These are phyloP conservation scores for Lanistes nyassanus DNA, from an alignment of 1,140 invertebrate genomes.

Conservation along the genomic window DNA sequence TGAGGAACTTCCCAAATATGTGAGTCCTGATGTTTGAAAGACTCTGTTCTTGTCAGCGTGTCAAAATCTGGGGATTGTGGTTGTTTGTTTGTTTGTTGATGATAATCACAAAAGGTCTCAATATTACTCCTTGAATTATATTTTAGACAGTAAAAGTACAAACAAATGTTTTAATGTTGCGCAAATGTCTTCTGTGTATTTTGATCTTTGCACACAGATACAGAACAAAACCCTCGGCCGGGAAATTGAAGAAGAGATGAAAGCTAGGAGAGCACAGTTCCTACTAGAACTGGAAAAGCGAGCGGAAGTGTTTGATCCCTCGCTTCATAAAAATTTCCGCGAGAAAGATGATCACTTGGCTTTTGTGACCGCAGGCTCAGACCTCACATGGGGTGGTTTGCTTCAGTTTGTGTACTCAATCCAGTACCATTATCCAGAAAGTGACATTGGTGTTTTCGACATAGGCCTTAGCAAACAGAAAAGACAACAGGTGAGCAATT, in stretches of 20 bases:
- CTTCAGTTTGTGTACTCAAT: conserved; percentile 39
- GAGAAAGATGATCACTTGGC: conserved; percentile 29
- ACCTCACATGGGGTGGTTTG: conserved; percentile 28
- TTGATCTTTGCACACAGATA: neutral
- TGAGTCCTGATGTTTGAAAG: no score
- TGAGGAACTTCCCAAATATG: no score
- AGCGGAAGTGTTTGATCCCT: conserved; percentile 16
- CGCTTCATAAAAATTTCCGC: conserved; percentile 11
- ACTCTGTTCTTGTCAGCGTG: no score
- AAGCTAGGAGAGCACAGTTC: conserved; percentile 17
- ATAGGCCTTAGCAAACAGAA: conserved; percentile 29
- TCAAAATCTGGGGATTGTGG: no score
- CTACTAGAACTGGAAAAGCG: conserved; percentile 8
- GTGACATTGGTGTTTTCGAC: conserved; percentile 34
- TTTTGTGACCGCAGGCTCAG: conserved; percentile 37
- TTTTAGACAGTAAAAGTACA: no score
- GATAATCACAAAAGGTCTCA: no score
- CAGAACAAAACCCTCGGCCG: conserved; percentile 11
- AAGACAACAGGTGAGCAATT: conserved; percentile 23
- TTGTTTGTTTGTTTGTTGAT: no score
- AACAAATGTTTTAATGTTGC: no score
- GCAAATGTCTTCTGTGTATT: no score
- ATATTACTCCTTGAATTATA: no score
- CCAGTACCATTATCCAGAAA: conserved; percentile 34
- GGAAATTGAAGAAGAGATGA: conserved; percentile 30